These are phyloP conservation scores for Psophia crepitans DNA, from an alignment of 2,113 vertebrate genomes.

Conservation along the genomic window DNA sequence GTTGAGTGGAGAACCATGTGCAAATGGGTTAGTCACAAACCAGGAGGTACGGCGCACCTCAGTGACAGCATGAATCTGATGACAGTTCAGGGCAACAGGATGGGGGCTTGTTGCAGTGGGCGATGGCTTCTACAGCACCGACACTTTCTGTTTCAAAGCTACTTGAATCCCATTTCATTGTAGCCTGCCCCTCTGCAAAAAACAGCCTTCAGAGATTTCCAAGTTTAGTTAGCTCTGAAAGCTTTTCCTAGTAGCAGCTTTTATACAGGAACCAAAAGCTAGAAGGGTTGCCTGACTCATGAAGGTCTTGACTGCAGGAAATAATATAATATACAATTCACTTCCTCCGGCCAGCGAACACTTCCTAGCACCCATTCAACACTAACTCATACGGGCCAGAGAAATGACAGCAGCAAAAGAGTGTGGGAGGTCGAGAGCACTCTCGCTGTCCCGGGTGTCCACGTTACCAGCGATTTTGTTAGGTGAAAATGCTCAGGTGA, in stretches of 20 bases:
- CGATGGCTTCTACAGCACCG: neutral
- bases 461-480: neutral
- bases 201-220: neutral
- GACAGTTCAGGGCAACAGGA: neutral
- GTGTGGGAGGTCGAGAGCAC: neutral
- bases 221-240: neutral
- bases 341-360: neutral
- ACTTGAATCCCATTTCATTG: neutral
- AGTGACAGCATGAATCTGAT: accelerated
- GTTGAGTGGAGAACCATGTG: neutral
- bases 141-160: neutral
- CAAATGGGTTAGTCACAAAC: neutral
- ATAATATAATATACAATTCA: neutral
- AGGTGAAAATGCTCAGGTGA: neutral
- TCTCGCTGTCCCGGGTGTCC: neutral
- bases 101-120: neutral
- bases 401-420: neutral
- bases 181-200: neutral
- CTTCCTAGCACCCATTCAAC: neutral
- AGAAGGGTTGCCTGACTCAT: neutral
- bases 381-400: neutral
- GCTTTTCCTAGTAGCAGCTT: neutral
- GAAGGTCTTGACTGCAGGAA: neutral
- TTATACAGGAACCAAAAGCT: neutral
- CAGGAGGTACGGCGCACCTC: neutral